Evolutionary conservation across 2,113 vertebrate genomes (phyloP).

Genomic region (Promerops cafer): DNA sequence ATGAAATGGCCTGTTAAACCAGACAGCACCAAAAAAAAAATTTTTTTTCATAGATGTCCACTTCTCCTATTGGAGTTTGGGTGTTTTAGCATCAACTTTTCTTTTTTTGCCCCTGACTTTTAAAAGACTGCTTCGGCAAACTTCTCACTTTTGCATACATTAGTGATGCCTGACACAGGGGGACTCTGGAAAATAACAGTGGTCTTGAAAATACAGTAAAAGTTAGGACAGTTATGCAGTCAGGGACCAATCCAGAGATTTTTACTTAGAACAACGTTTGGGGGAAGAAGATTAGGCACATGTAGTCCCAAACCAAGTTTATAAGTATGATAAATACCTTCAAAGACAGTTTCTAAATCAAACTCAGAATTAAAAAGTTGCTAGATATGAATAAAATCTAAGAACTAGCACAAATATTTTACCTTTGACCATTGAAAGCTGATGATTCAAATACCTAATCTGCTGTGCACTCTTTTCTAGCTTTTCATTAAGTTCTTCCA

Average conservation of each 20-base stretch:
- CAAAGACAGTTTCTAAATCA: background rate
- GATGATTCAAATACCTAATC: constrained; percentile 88
- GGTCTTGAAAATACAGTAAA: background rate
- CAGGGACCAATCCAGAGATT: background rate
- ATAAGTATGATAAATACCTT: background rate
- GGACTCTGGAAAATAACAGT: background rate
- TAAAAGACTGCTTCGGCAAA: background rate
- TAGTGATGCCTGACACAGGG: background rate
- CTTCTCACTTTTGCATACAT: background rate
- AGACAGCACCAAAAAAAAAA: background rate
- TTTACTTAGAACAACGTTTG: background rate
- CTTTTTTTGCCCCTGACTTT: background rate
- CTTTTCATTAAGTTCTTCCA: constrained; percentile 84
- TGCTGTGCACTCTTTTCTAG: constrained; percentile 86
- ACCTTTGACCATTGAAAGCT: constrained; percentile 91
- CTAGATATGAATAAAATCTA: background rate
- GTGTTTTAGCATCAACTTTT: background rate
- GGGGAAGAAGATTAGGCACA: background rate
- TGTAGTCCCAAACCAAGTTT: background rate
- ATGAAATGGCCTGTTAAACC: background rate
- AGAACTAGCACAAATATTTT: background rate
- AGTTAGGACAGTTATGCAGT: background rate
- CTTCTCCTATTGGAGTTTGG: background rate
- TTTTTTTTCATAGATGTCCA: background rate
- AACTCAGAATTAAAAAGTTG: background rate